These are phyloP conservation scores for Platysternon megacephalum DNA, from an alignment of 2,113 vertebrate species.

Conservation along the genomic window DNA sequence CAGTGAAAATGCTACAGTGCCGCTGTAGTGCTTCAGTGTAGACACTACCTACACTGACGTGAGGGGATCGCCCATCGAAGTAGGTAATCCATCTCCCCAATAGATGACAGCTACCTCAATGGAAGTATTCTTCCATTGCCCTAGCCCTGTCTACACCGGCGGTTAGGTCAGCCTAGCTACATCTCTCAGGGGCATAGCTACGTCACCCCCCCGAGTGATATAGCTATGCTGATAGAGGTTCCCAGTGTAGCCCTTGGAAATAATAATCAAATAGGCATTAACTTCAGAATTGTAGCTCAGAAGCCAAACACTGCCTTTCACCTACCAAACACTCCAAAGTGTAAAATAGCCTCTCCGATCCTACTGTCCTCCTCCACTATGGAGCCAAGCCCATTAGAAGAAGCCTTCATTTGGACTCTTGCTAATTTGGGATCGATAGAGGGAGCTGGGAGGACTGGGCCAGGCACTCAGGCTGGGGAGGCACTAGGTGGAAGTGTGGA, in stretches of 20 bases:
- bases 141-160: neutral
- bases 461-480: neutral
- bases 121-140: neutral
- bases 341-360: neutral
- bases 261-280: conserved; percentile 16
- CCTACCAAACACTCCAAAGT: neutral
- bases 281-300: neutral
- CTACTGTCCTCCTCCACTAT: neutral
- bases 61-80: neutral
- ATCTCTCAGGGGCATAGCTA: no score
- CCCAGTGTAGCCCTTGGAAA: neutral
- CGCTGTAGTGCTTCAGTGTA: no score
- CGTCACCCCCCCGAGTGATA: no score
- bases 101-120: neutral
- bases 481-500: neutral
- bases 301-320: neutral
- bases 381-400: neutral
- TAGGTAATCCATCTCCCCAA: neutral
- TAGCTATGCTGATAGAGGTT: no score
- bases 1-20: no score
- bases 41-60: neutral
- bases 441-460: neutral
- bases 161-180: no score
- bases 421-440: neutral
- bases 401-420: neutral